phyloP scores from a whole-genome alignment of 2,113 vertebrate species.

The Ornithorhynchus anatinus region DNA sequence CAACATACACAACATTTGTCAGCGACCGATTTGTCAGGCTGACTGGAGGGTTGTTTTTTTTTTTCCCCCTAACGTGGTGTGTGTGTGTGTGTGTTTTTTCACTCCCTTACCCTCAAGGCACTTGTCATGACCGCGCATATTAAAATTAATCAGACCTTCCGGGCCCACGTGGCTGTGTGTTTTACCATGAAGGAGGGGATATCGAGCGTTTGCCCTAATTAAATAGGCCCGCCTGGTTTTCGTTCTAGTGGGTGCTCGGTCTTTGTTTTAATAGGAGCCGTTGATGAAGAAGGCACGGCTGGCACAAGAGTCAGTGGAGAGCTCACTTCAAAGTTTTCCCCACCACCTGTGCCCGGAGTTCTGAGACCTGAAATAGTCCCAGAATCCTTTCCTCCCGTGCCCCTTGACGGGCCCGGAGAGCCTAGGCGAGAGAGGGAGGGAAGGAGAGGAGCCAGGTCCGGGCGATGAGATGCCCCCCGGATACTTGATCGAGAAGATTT shows the following conservation, averaged over 20 bases:
- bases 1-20: slow-evolving; percentile 29
- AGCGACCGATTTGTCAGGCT: slow-evolving; percentile 51
- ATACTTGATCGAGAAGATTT: slow-evolving; percentile 67
- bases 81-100: background rate
- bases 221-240: slow-evolving; percentile 75
- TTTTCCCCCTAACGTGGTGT: no score
- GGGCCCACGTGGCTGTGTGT: slow-evolving; percentile 66
- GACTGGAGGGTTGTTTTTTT: slow-evolving; percentile 44
- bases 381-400: slow-evolving; percentile 20
- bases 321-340: slow-evolving; percentile 70
- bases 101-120: slow-evolving; percentile 62
- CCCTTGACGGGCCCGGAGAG: slow-evolving; percentile 29
- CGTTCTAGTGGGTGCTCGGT: slow-evolving; percentile 76
- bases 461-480: slow-evolving; percentile 50
- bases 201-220: slow-evolving; percentile 76
- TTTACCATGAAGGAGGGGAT: slow-evolving; percentile 74
- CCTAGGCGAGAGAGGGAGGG: background rate
- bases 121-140: slow-evolving; percentile 77
- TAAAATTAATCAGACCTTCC: slow-evolving; percentile 82
- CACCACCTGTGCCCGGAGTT: slow-evolving; percentile 73
- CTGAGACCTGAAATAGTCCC: slow-evolving; percentile 62
- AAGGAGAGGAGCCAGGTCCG: slow-evolving; percentile 7
- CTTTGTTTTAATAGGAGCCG: slow-evolving; percentile 81
- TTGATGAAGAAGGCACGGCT: slow-evolving; percentile 69
- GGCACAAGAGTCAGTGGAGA: slow-evolving; percentile 63